phyloP scores from a whole-genome alignment of 2,888 invertebrate species.

The Meliscaeva auricollis region DNA sequence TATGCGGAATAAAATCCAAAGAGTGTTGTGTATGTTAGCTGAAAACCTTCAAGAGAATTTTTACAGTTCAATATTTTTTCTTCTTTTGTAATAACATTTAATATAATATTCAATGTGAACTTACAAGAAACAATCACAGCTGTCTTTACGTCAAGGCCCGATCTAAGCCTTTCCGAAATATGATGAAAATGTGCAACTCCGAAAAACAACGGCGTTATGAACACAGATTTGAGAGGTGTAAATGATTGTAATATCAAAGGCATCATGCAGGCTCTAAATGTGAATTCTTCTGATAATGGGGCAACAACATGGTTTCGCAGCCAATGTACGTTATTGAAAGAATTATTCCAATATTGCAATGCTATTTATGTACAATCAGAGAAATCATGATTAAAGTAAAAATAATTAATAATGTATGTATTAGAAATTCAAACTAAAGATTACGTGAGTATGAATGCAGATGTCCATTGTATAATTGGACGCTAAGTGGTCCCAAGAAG shows the following conservation, averaged over 20 bases:
- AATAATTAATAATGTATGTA: too few relatives aligned
- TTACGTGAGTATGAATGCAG: slow-evolving; percentile 89
- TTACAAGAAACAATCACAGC: slow-evolving; percentile 91
- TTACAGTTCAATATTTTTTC: too few relatives aligned
- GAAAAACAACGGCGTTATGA: slow-evolving; percentile 95
- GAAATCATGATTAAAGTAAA: not conserved
- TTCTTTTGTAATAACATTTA: too few relatives aligned
- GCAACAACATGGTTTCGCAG: slow-evolving; percentile 95
- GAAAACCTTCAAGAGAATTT: slow-evolving; percentile 91
- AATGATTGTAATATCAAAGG: slow-evolving; percentile 94
- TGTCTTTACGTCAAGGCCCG: slow-evolving; percentile 88
- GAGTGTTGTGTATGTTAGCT: slow-evolving; percentile 94
- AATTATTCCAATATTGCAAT: slow-evolving; percentile 89
- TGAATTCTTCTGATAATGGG: slow-evolving; percentile 97
- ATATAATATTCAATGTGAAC: too few relatives aligned
- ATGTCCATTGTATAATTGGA: slow-evolving; percentile 89
- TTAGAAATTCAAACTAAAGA: too few relatives aligned
- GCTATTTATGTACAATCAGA: slow-evolving; percentile 85
- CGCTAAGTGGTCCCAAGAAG: slow-evolving; percentile 92
- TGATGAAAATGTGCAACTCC: slow-evolving; percentile 98
- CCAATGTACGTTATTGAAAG: slow-evolving; percentile 91
- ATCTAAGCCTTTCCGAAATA: slow-evolving; percentile 90
- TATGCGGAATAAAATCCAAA: slow-evolving; percentile 98
- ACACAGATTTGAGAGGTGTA: slow-evolving; percentile 89
- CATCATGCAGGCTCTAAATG: slow-evolving; percentile 97